phyloP scores from a whole-genome alignment of 2,113 vertebrate genomes.

The Xiphorhynchus elegans region DNA sequence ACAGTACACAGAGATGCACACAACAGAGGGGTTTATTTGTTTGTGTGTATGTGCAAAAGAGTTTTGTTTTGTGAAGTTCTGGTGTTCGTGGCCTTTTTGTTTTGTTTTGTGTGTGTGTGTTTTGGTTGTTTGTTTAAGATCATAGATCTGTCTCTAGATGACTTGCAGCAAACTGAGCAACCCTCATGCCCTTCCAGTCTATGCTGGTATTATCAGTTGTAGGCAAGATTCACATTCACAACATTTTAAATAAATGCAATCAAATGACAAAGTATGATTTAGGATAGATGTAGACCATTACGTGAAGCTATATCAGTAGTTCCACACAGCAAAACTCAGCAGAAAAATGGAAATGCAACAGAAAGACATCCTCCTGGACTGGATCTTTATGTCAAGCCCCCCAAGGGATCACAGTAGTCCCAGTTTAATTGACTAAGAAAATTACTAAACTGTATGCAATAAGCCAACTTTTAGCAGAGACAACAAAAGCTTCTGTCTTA shows the following conservation, averaged over 20 bases:
- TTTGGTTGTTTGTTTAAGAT: not conserved
- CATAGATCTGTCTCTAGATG: not conserved
- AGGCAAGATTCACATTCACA: not conserved
- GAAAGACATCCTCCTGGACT: not conserved
- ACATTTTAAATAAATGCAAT: not conserved
- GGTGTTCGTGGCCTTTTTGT: fast-evolving
- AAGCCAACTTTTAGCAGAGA: not conserved
- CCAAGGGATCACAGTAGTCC: not conserved
- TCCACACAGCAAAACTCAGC: not conserved
- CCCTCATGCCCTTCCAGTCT: not conserved
- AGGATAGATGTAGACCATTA: not conserved
- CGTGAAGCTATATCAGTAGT: not conserved
- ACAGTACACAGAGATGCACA: not conserved
- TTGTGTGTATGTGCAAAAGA: not conserved
- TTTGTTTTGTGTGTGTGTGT: no score
- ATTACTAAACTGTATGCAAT: not conserved
- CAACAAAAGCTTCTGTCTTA: not conserved
- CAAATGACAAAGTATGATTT: not conserved
- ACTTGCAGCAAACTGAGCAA: not conserved
- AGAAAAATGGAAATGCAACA: not conserved
- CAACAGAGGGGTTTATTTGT: fast-evolving
- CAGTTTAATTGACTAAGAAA: not conserved
- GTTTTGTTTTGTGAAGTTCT: not conserved
- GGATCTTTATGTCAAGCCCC: not conserved
- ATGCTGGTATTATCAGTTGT: not conserved